Percentiles rank a stretch among this genome's conserved stretches.
Evolutionary conservation across 2,113 vertebrate genomes (phyloP).

Genomic region (Sinocyclocheilus anophthalmus): DNA sequence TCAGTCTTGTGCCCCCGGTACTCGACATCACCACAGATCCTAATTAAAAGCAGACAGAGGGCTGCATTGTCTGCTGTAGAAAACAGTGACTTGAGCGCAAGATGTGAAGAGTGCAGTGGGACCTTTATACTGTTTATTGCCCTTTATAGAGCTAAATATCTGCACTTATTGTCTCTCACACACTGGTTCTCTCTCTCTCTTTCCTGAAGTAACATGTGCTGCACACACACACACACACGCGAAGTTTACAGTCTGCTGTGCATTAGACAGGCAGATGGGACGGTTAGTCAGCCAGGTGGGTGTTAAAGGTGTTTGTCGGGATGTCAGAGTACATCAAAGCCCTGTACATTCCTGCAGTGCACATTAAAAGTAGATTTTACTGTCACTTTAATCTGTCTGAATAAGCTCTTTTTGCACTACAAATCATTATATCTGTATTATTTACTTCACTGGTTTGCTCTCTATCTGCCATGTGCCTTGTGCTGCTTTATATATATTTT

Average conservation of each 20-base stretch:
- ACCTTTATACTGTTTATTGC: conserved; percentile 19
- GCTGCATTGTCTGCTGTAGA: conserved; percentile 20
- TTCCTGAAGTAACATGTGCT: conserved; percentile 36
- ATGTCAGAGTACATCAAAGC: too few relatives aligned
- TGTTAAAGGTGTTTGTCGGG: conserved; percentile 1
- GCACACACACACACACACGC: neutral
- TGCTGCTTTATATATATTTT: too few relatives aligned
- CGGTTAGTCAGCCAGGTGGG: conserved; percentile 25
- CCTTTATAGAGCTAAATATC: conserved; percentile 30
- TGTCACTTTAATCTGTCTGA: too few relatives aligned
- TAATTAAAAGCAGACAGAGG: conserved; percentile 38
- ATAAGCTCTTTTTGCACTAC: too few relatives aligned
- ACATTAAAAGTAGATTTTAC: neutral
- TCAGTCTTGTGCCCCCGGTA: neutral
- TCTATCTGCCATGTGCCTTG: too few relatives aligned
- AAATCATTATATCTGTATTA: too few relatives aligned
- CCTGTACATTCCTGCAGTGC: too few relatives aligned
- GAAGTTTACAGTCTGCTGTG: conserved; percentile 11
- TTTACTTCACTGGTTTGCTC: too few relatives aligned
- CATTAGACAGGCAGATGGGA: conserved; percentile 32
- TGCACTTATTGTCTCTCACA: neutral
- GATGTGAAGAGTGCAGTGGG: conserved; percentile 7
- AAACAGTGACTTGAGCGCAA: conserved; percentile 9
- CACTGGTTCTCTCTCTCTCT: neutral
- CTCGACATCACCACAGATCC: conserved; percentile 11